These are phyloP conservation scores for Scortum barcoo DNA, from an alignment of 2,113 vertebrate genomes.

Conservation along the genomic window DNA sequence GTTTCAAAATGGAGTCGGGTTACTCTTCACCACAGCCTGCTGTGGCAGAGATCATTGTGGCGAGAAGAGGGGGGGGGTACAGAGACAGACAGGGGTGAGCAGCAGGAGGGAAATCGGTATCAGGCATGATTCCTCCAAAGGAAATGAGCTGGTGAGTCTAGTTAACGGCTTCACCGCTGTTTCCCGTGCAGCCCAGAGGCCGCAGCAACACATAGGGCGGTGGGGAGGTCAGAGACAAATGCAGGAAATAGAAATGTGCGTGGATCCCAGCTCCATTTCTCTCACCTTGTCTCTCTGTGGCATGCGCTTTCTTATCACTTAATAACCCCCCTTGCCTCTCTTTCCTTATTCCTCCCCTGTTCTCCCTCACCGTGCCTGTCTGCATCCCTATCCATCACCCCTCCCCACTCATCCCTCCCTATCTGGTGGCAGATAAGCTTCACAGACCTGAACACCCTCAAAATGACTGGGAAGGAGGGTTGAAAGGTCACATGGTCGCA, in stretches of 20 bases:
- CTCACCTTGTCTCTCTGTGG: constrained; percentile 26
- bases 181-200: constrained; percentile 39
- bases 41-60: constrained; percentile 63
- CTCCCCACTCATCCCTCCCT: constrained; percentile 13
- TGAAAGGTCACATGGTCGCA: constrained; percentile 61
- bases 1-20: constrained; percentile 74
- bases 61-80: constrained; percentile 21
- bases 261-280: constrained; percentile 38
- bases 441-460: constrained; percentile 27
- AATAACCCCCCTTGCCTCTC: constrained; percentile 37
- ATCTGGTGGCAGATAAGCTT: constrained; percentile 34
- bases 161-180: constrained; percentile 54
- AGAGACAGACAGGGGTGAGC: constrained; percentile 40
- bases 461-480: constrained; percentile 18
- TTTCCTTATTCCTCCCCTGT: constrained; percentile 28
- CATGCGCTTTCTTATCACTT: constrained; percentile 49
- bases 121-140: constrained; percentile 45
- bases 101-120: constrained; percentile 55
- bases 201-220: constrained; percentile 20
- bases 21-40: constrained; percentile 57
- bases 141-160: constrained; percentile 50
- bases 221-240: constrained; percentile 8
- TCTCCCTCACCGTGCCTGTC: constrained; percentile 27
- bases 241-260: background rate
- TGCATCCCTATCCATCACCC: constrained; percentile 49